Percentiles rank a stretch among this genome's conserved stretches.
These are phyloP conservation scores for Cephalopterus ornatus DNA, from an alignment of 2,113 vertebrate species.

Conservation along the genomic window DNA sequence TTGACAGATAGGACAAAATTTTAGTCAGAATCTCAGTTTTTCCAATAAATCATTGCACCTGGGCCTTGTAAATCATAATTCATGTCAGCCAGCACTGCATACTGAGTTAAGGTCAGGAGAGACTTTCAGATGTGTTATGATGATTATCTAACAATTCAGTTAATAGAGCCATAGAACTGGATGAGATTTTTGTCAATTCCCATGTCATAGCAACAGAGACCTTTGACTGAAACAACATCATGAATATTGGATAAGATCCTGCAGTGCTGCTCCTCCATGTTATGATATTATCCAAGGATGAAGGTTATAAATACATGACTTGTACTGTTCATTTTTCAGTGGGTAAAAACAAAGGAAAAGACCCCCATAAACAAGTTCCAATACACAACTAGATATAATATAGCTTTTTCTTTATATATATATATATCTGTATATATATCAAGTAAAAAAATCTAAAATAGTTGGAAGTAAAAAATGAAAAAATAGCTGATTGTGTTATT, in stretches of 20 bases:
- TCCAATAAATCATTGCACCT: slow-evolving; percentile 24
- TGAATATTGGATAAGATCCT: slow-evolving; percentile 46
- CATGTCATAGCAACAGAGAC: slow-evolving; percentile 39
- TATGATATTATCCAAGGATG: slow-evolving; percentile 32
- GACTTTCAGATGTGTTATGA: slow-evolving; percentile 24
- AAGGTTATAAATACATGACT: slow-evolving; percentile 37
- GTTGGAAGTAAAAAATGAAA: slow-evolving; percentile 78
- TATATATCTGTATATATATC: slow-evolving; percentile 68
- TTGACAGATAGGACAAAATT: background rate
- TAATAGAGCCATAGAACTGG: slow-evolving; percentile 12
- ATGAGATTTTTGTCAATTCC: slow-evolving; percentile 50
- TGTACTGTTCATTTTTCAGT: slow-evolving; percentile 32
- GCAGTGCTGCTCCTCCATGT: background rate
- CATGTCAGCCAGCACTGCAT: slow-evolving; percentile 14
- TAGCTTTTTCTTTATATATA: slow-evolving; percentile 63
- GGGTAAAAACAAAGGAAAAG: slow-evolving; percentile 37
- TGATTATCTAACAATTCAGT: slow-evolving; percentile 50
- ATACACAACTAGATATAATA: slow-evolving; percentile 73
- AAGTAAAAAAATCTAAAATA: slow-evolving; percentile 76
- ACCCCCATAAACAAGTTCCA: slow-evolving; percentile 48
- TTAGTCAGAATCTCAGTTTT: slow-evolving; percentile 33
- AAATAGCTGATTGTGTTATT: slow-evolving; percentile 66
- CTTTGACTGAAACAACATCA: slow-evolving; percentile 39
- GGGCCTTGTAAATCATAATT: slow-evolving; percentile 42
- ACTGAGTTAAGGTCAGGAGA: slow-evolving; percentile 26